Evolutionary conservation across 2,888 invertebrate species (phyloP), one percentile per base, ranked within the genome.

Genomic region (Lochmaea capreae): DNA sequence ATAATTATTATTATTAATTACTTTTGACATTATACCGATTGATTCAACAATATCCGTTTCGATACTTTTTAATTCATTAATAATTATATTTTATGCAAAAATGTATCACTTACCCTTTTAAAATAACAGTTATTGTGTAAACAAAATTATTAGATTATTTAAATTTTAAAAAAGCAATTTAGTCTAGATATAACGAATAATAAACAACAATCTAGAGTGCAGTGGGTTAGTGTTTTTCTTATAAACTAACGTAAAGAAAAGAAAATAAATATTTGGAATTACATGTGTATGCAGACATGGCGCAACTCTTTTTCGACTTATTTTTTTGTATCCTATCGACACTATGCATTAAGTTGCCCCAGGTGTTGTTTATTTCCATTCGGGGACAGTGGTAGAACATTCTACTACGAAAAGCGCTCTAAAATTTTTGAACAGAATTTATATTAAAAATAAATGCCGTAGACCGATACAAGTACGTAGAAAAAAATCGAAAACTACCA

Each of bases 271-370:
- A 72, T 72, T 65, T 68, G 65, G 63, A 71, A 77, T 71, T 59
- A 71, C 77, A 75, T 77, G 66, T 77, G 77, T 69, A 71, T 22
- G 65, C n/a, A 61, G 61, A 57, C 39, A 65, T 68, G 71, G 62
- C 18, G 62, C 71, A 74, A 62, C 67, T 72, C 69, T 73, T 74
- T 71, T 72, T 66, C 54, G 69, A 57, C 67, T 72, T 68, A 74
- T 77, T 72, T 74, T 63, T 62, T 59, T 71, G 46, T 46, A 69
- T 76, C 78, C 77, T 33, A 16, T 59, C 26, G 33, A 59, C 78
- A 80, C 79, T 79, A 78, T 77, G 76, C 76, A 80, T 78, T 72
- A 72, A 76, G 77, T 80, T 79, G 78, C 70, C 77, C 77, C 79
- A 81, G 80, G 80, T 81, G 81, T 78, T 78, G 75, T 62, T 65